Conservation (phyloP, 2,113 vertebrate genomes). For the Eolophus roseicapilla region DNA sequence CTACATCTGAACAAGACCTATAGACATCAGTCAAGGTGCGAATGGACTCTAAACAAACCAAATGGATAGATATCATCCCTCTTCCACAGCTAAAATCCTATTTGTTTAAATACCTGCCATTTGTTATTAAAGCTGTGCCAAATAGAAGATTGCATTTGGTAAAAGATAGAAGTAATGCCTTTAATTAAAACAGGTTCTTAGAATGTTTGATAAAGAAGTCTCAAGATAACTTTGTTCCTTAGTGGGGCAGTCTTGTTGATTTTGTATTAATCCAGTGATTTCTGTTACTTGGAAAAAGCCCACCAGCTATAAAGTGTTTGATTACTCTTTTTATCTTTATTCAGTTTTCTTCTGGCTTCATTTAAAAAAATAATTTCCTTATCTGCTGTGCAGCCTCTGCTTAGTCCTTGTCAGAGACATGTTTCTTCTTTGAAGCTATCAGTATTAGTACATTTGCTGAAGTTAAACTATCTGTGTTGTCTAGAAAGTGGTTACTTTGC, state of each 20-base stretch:
- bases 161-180: conserved; percentile 21
- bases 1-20: background rate
- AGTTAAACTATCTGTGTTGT: conserved; percentile 53
- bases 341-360: conserved; percentile 50
- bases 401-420: conserved; percentile 39
- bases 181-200: conserved; percentile 49
- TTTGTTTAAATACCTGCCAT: conserved; percentile 42
- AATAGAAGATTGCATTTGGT: background rate
- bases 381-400: conserved; percentile 52
- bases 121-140: conserved; percentile 22
- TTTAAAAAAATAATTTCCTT: conserved; percentile 67
- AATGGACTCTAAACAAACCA: conserved; percentile 29
- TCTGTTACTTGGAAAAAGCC: conserved; percentile 28
- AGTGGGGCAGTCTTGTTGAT: conserved; percentile 1
- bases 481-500: background rate
- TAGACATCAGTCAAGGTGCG: background rate
- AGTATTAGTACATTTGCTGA: conserved; percentile 50
- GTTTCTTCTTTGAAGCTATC: conserved; percentile 54
- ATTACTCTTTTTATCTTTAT: conserved; percentile 70
- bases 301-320: conserved; percentile 41
- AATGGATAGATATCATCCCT: background rate
- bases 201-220: conserved; percentile 53
- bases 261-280: conserved; percentile 59
- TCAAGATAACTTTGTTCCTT: conserved; percentile 67
- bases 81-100: conserved; percentile 4